Conservation (phyloP, 23 tunicate genomes). For the Trididemnum clinides region DNA sequence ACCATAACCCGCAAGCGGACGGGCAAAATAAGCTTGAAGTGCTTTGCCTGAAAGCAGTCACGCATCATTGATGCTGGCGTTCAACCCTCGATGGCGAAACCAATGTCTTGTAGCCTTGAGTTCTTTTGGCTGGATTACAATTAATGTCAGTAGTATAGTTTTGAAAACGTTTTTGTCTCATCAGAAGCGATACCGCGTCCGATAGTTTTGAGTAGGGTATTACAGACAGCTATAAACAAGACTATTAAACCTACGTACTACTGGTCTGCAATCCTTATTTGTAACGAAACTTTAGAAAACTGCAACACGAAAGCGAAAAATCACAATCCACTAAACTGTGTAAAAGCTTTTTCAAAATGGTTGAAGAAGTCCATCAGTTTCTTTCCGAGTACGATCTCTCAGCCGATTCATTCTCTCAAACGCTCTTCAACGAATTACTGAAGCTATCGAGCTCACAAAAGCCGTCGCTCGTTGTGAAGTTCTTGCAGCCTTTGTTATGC, state of each 20-base stretch:
- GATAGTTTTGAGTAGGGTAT: too few relatives aligned
- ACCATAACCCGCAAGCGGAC: too few relatives aligned
- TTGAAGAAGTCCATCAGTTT: constrained; percentile 28
- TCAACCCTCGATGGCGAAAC: too few relatives aligned
- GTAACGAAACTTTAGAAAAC: background rate
- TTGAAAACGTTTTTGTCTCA: background rate
- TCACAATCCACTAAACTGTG: constrained; percentile 26
- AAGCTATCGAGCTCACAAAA: constrained; percentile 57
- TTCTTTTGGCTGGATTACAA: background rate
- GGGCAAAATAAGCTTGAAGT: too few relatives aligned
- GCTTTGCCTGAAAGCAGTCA: too few relatives aligned
- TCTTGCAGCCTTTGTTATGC: constrained; percentile 73
- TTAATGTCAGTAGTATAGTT: background rate
- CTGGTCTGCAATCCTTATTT: too few relatives aligned
- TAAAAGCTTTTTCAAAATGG: constrained; percentile 39
- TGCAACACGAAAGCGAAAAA: background rate
- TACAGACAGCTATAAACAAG: too few relatives aligned
- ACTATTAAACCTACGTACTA: too few relatives aligned
- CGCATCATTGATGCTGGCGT: too few relatives aligned
- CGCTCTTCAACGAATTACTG: constrained; percentile 78
- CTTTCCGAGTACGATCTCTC: constrained; percentile 18
- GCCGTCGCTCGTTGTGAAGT: constrained; percentile 65
- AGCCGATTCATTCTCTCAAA: constrained; percentile 80
- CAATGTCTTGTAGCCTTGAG: background rate
- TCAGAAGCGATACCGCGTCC: too few relatives aligned